Conservation (phyloP, 2,113 vertebrate species). For the Motacilla tschutschensis region DNA sequence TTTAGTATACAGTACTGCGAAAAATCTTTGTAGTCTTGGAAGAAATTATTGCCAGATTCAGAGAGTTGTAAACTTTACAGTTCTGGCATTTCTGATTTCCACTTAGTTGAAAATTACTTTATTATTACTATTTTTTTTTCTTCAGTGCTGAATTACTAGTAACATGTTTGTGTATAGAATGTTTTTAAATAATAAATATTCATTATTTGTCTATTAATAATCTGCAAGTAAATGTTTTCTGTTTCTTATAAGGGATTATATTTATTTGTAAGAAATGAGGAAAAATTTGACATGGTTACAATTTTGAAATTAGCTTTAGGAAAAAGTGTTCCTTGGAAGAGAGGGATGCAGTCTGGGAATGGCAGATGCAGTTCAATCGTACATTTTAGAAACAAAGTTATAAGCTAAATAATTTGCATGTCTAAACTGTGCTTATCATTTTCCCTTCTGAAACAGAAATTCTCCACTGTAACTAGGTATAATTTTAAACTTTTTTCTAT, state of each 20-base stretch:
- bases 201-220: constrained; percentile 42
- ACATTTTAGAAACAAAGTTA: not conserved
- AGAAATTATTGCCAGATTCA: not conserved
- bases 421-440: not conserved
- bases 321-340: not conserved
- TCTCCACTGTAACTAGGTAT: not conserved
- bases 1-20: not conserved
- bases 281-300: not conserved
- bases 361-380: not conserved
- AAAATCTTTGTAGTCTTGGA: not conserved
- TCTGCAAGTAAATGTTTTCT: constrained; percentile 27
- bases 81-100: not conserved
- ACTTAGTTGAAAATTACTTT: not conserved
- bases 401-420: not conserved
- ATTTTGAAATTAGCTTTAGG: constrained; percentile 1
- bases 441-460: not conserved
- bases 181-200: constrained; percentile 56
- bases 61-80: not conserved
- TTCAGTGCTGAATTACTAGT: constrained; percentile 20
- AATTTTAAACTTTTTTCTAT: not conserved
- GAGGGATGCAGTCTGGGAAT: not conserved
- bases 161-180: not conserved
- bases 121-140: not conserved
- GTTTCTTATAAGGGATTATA: constrained; percentile 27
- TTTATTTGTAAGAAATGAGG: constrained; percentile 46